Percentiles rank a stretch among this genome's conserved stretches.
Conservation (phyloP, 2,888 invertebrate genomes). For the Brachylomia viminalis region DNA sequence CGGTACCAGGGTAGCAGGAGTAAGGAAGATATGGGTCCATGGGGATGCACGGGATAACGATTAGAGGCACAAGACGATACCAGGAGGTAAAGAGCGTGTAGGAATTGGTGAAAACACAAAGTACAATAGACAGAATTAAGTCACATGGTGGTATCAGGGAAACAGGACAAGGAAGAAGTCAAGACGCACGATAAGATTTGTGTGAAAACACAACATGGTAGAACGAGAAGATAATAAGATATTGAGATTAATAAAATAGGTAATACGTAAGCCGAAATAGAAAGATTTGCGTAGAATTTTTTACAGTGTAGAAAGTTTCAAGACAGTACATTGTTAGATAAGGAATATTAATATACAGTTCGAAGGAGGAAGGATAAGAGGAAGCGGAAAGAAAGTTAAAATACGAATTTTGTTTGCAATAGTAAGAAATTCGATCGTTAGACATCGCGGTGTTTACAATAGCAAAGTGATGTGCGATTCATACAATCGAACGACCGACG, state of each 20-base stretch:
- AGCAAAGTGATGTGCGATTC: constrained; percentile 54
- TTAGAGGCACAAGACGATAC: not conserved
- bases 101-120: constrained; percentile 3
- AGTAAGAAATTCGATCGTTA: constrained; percentile 58
- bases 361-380: constrained; percentile 28
- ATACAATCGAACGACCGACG: constrained; percentile 67
- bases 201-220: not conserved
- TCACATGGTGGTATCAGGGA: constrained; percentile 16
- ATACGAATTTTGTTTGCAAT: constrained; percentile 53
- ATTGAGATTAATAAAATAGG: constrained; percentile 8
- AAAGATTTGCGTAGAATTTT: constrained; percentile 10
- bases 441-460: constrained; percentile 56
- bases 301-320: constrained; percentile 17
- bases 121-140: constrained; percentile 16
- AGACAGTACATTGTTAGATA: constrained; percentile 4
- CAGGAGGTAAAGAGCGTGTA: constrained; percentile 6
- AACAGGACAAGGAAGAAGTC: constrained; percentile 12
- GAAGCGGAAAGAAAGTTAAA: constrained; percentile 40
- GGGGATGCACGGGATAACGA: constrained; percentile 3
- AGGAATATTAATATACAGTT: constrained; percentile 39
- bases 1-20: constrained; percentile 40
- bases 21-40: not conserved
- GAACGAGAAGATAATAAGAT: not conserved
- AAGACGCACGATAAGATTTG: not conserved
- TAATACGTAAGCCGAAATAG: constrained; percentile 5